These are phyloP conservation scores for rat (Rattus norvegicus) DNA, from an alignment of 2,113 vertebrate genomes.

Conservation along the genomic window GRCr8 NC_086031.1:21717001-21717500, in stretches of 20 bases:
- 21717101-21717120: background rate
- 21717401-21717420: background rate
- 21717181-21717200: no score
- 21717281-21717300: background rate
- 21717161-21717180: background rate
- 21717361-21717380: background rate
- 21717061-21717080: background rate
- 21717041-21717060: background rate
- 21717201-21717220: background rate
- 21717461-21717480: background rate
- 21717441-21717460: background rate
- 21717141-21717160: background rate
- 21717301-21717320: background rate
- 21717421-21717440: background rate
- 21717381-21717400: background rate
- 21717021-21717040: background rate
- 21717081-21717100: background rate
- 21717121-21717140: background rate
- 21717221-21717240: rapidly evolving
- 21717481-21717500: constrained; percentile 40
- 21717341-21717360: background rate
- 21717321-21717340: background rate
- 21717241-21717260: no score
- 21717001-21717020: background rate
- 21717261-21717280: background rate